Evolutionary conservation across 2,113 vertebrate species (phyloP), one percentile per base, ranked within the genome.

Genomic region (Emberiza fucata): DNA sequence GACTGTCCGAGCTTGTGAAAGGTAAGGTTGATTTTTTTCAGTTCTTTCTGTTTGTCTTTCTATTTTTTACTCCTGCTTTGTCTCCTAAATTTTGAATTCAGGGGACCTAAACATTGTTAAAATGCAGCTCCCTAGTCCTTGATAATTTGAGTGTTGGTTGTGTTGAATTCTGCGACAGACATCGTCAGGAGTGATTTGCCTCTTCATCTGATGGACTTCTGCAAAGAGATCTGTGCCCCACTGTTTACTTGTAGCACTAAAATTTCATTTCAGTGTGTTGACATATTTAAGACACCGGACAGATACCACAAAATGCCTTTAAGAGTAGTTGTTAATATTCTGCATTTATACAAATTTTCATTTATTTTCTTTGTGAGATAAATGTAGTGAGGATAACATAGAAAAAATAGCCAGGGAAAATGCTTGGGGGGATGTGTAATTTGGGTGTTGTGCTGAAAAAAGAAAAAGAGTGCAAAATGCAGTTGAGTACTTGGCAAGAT

Each of bases 1-100:
- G 99, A 99, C 99, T 91, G 99, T 99, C 97, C 98, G 99, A 98
- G 99, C 99, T 85, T 99, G 99, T 96, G 99, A 99, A 98, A 99
- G 99, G 99, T 99, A 98, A 98, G 98, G 22, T 68, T 54, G 73
- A 18, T 95, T 88, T 92, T 96, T 28, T 94, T 94, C 87, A 27
- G 42, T 53, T 73, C 9, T 77, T 70, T 77, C 33, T 68, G 5
- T 56, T 23, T 72, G 31, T 92, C 64, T 48, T 33, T 53, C 44
- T 96, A 8, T 92, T 93, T 94, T 91, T 95, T 37, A 42, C 5
- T 83, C 27, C 42, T 80, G 9, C 47, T 94, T 88, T 96, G 14
- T 24, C 12, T 47, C 22, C 69, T 70, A 17, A 12, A 5, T 75
- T 90, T 81, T 81, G 22, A 24, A 39, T 72, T 77, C 8, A 40